Evolutionary conservation across 2,113 vertebrate species (phyloP), one percentile per base, ranked within the genome.

Genomic region (Nycticebus coucang): DNA sequence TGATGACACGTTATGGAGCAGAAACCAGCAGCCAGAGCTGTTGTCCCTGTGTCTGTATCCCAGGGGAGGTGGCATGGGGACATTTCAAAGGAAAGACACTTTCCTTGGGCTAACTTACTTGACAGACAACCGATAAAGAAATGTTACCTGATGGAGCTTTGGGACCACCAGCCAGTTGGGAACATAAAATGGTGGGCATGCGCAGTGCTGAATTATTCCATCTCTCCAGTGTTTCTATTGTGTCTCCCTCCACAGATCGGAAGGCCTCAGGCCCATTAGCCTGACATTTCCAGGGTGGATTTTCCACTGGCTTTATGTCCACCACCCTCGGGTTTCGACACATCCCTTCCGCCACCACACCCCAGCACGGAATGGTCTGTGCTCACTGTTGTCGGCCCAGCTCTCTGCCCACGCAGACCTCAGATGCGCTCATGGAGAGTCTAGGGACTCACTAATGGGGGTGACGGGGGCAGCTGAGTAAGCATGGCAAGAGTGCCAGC

Each of bases 221-320:
- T 74, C 72, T 93, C 83, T 45, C 82, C 14, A 71, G 24, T 19
- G 35, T 96, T 95, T 86, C 85, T 80, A 9, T n/a, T 66, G 69
- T 74, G 53, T 90, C 68, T 96, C 69, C 72, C 28, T 90, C 84
- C 41, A 55, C n/a, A 87, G 79, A 89, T 66, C 60, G 11, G 85
- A 93, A 55, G 69, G 74, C 55, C 74, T 74, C 37, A 80, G 87
- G 37, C 50, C 68, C 59, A 26, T 93, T 91, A 91, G n/a, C 94
- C 86, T 83, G 55, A 66, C 24, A 13, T 93, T 96, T 78, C n/a
- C 90, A 87, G 93, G 59, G 45, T 22, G 21, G 53, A 69, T 82
- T 97, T 95, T 95, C 45, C 89, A 28, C 4, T 66, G 69, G 59
- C 75, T n/a, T 87, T 57, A 55, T 92, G 78, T 91, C 60, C 26